Evolutionary conservation across 1,140 invertebrate species (phyloP).

Genomic region (Pseudomyrmex gracilis): DNA sequence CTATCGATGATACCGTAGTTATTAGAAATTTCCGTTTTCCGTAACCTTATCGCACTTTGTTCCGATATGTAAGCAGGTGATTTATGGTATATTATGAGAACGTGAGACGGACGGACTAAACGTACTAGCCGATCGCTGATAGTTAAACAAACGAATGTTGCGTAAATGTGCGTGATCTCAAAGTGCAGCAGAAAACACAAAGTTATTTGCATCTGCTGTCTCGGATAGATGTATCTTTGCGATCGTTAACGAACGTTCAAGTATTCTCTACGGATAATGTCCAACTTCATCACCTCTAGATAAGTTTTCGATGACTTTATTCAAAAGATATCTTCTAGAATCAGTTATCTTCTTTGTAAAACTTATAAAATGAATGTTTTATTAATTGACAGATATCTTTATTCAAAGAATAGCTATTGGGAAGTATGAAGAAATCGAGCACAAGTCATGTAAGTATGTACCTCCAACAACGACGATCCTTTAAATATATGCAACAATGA

Average conservation of each 20-base stretch:
- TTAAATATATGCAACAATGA: not conserved
- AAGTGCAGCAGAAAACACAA: not conserved
- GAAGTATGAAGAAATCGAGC: too few relatives aligned
- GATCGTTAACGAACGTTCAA: not conserved
- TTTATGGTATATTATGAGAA: not conserved
- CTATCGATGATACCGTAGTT: not conserved
- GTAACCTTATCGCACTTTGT: conserved; percentile 5
- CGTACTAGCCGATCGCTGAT: not conserved
- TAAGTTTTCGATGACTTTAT: too few relatives aligned
- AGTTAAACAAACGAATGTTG: not conserved
- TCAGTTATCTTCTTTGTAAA: too few relatives aligned
- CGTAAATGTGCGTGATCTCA: not conserved
- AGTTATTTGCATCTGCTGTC: not conserved
- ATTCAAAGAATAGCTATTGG: too few relatives aligned
- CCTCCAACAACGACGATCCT: not conserved
- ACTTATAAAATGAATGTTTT: too few relatives aligned
- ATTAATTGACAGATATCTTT: too few relatives aligned
- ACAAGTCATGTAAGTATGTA: not conserved
- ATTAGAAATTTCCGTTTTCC: not conserved
- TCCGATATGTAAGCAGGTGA: not conserved
- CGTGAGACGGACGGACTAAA: not conserved
- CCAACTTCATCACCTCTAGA: too few relatives aligned
- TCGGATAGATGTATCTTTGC: too few relatives aligned
- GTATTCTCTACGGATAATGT: too few relatives aligned
- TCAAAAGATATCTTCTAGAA: too few relatives aligned